Percentiles rank a stretch among this genome's conserved stretches.
These are phyloP conservation scores for Aphis craccivora DNA, from an alignment of 1,140 invertebrate species.

Conservation along the genomic window DNA sequence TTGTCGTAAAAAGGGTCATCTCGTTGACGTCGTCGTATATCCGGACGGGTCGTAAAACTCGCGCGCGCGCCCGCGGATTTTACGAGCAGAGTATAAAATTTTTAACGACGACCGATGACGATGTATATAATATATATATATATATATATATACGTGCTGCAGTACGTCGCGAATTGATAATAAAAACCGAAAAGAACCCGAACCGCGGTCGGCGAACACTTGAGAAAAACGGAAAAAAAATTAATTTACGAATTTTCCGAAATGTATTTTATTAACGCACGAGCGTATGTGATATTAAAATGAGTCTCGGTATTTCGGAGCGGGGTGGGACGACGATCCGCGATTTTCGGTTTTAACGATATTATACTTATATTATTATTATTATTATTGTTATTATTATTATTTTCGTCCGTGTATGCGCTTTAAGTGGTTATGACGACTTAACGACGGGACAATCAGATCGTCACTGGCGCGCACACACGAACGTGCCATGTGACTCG, in stretches of 20 bases:
- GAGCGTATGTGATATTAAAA: no score
- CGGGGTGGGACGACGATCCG: neutral
- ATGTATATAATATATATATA: neutral
- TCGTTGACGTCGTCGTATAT: neutral
- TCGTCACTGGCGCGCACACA: constrained; percentile 54
- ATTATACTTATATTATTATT: constrained; percentile 17
- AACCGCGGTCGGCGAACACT: neutral
- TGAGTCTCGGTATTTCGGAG: neutral
- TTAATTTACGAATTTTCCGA: neutral
- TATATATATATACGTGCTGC: neutral
- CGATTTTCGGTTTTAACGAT: neutral
- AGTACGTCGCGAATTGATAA: neutral
- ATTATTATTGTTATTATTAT: constrained; percentile 20
- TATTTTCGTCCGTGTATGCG: neutral
- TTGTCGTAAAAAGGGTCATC: constrained; percentile 61
- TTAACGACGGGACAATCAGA: constrained; percentile 57
- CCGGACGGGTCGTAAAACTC: constrained; percentile 44
- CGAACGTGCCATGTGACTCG: constrained; percentile 53
- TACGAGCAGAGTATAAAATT: constrained; percentile 50
- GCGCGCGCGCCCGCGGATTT: constrained; percentile 30
- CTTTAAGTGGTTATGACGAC: constrained; percentile 46
- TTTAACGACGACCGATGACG: neutral
- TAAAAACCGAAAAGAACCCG: neutral
- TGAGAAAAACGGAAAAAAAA: neutral
- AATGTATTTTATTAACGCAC: neutral